Conservation (phyloP, 2,797 vertebrate species). For the Molossus molossus region DNA sequence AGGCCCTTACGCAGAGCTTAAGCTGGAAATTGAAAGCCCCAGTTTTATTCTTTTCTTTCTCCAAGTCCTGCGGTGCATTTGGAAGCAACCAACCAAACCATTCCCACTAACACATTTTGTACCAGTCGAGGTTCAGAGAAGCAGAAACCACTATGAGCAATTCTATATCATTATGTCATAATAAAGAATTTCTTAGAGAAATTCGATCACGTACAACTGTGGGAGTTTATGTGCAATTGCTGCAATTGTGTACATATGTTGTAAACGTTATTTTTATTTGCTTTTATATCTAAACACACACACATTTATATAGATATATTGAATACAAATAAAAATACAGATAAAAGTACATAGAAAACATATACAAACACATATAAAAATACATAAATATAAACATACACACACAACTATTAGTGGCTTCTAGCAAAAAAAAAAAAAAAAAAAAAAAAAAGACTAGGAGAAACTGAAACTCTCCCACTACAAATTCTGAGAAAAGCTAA, state of each 20-base stretch:
- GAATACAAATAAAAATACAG: not conserved
- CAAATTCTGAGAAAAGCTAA: conserved; percentile 75
- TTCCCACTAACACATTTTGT: not conserved
- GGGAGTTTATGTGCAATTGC: not conserved
- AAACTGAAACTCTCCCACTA: conserved; percentile 59
- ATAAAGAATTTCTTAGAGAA: conserved; percentile 6
- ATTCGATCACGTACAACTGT: not conserved
- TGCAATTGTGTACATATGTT: not conserved
- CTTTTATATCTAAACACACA: not conserved
- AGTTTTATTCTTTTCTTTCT: conserved; percentile 12
- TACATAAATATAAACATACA: not conserved
- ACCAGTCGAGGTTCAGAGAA: conserved; percentile 7
- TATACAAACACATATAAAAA: not conserved
- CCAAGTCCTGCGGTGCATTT: not conserved
- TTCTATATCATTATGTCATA: not conserved
- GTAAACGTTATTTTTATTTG: not conserved
- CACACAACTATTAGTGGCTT: not conserved
- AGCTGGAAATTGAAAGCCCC: not conserved
- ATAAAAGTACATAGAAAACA: conserved; percentile 37
- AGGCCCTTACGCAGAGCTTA: not conserved
- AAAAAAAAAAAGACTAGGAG: conserved; percentile 38
- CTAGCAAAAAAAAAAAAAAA: conserved; percentile 32
- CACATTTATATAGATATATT: not conserved
- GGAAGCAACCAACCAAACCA: conserved; percentile 27
- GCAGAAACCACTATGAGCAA: not conserved